A percentile compares a stretch with the other conserved stretches of the same genome.
These are phyloP conservation scores for Theropithecus gelada DNA, from an alignment of 2,113 vertebrate species.

Conservation along the genomic window DNA sequence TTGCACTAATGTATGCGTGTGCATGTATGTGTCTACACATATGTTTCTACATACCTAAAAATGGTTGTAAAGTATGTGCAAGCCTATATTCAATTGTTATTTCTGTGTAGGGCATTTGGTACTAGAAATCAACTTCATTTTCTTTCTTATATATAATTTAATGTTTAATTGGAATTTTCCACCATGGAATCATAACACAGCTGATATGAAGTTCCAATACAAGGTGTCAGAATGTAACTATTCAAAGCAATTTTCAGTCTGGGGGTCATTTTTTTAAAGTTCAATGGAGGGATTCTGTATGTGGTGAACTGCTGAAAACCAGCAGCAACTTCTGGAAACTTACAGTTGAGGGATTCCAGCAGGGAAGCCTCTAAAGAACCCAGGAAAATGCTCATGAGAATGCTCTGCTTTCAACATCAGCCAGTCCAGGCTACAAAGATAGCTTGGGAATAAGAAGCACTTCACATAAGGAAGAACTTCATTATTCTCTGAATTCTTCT, in stretches of 20 bases:
- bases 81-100: background rate
- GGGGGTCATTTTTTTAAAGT: background rate
- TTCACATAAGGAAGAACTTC: background rate
- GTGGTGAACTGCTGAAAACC: background rate
- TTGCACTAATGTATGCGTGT: background rate
- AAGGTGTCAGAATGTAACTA: background rate
- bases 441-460: background rate
- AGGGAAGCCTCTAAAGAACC: background rate
- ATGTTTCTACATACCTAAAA: background rate
- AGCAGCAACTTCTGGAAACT: background rate
- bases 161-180: constrained; percentile 19
- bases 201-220: background rate
- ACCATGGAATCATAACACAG: background rate
- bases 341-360: background rate
- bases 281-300: background rate
- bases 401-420: background rate
- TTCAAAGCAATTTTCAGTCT: constrained; percentile 30
- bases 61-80: background rate
- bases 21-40: background rate
- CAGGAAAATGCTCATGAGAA: background rate
- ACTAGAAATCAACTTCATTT: background rate
- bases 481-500: background rate
- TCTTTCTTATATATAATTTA: background rate
- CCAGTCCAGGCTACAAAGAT: background rate
- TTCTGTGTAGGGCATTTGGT: background rate